Conservation (phyloP, 2,888 invertebrate species). For the Bimastos eiseni region DNA sequence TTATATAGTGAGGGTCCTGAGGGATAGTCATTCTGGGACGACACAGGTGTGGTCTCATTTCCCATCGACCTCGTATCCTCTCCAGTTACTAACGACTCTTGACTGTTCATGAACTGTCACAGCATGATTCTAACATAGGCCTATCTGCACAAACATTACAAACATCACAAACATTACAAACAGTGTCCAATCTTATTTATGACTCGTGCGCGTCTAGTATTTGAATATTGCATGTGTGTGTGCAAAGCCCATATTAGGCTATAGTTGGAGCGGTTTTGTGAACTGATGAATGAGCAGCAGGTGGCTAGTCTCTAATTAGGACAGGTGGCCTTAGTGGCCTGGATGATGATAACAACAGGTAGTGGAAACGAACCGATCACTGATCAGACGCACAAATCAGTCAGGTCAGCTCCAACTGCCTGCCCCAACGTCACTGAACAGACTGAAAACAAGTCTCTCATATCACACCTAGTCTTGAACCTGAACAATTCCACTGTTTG, state of each 20-base stretch:
- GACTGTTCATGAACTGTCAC: not conserved
- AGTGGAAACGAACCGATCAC: not conserved
- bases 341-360: not conserved
- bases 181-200: not conserved
- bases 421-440: not conserved
- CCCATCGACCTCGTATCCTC: too few species aligned
- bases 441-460: not conserved
- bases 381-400: not conserved
- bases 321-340: not conserved
- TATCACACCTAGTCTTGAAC: not conserved
- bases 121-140: not conserved
- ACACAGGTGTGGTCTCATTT: too few species aligned
- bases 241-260: not conserved
- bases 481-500: too few species aligned
- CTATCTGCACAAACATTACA: not conserved
- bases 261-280: not conserved
- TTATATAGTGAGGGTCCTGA: too few species aligned
- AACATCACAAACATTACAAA: not conserved
- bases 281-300: not conserved
- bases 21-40: too few species aligned
- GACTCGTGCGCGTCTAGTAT: not conserved
- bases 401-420: not conserved
- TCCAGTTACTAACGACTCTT: too few species aligned
- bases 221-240: not conserved
- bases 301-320: not conserved